These are phyloP conservation scores for Epizoanthus illoricatus DNA, from an alignment of 92 coral and sea anemone species.

Conservation along the genomic window DNA sequence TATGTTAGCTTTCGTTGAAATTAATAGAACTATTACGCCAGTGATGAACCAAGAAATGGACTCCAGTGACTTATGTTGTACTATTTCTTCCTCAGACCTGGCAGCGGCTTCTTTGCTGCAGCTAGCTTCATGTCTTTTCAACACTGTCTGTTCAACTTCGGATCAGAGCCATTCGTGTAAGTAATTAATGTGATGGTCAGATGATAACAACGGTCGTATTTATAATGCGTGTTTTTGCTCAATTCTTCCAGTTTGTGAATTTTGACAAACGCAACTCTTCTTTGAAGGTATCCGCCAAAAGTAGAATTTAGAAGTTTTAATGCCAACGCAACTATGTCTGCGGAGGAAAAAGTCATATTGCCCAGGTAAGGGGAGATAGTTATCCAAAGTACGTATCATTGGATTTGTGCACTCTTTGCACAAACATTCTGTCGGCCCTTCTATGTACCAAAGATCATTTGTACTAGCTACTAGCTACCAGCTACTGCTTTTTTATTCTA, in stretches of 20 bases:
- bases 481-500: no score
- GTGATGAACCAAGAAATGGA: no score
- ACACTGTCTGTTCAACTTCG: constrained; percentile 95
- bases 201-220: not conserved
- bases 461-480: no score
- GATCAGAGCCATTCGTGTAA: constrained; percentile 92
- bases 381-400: constrained; percentile 1
- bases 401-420: not conserved
- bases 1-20: no score
- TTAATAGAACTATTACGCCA: no score
- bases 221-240: not conserved
- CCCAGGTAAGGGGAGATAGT: constrained; percentile 66
- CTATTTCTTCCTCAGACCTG: constrained; percentile 17
- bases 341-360: constrained; percentile 80
- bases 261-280: not conserved
- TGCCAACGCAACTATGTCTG: constrained; percentile 77
- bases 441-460: no score
- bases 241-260: not conserved
- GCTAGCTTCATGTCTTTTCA: constrained; percentile 99
- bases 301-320: constrained; percentile 75
- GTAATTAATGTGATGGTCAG: not conserved
- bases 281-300: constrained; percentile 80
- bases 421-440: no score
- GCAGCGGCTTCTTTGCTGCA: constrained; percentile 96
- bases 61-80: not conserved